phyloP scores from a whole-genome alignment of 2,888 invertebrate species.

The Drosophila crucigera region DNA sequence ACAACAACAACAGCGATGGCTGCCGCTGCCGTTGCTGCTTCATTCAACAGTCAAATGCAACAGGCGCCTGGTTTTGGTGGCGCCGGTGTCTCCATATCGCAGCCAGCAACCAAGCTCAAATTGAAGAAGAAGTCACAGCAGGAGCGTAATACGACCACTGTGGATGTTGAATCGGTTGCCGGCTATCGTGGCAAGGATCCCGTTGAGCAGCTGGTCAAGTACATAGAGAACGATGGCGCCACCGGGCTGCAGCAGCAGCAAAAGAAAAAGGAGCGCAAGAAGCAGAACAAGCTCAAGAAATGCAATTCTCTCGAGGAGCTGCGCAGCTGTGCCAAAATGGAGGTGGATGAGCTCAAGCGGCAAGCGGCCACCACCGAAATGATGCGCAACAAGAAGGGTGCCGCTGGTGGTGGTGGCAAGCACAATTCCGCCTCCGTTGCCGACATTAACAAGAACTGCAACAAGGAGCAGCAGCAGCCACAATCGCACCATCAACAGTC shows the following conservation, averaged over 20 bases:
- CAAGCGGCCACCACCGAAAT: slow-evolving; percentile 82
- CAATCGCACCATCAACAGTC: slow-evolving; percentile 26
- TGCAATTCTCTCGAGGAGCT: slow-evolving; percentile 93
- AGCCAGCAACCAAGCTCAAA: slow-evolving; percentile 66
- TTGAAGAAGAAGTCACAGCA: slow-evolving; percentile 86
- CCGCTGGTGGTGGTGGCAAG: slow-evolving; percentile 47
- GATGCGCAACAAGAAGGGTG: slow-evolving; percentile 74
- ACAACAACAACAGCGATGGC: slow-evolving; percentile 66
- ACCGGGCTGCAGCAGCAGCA: slow-evolving; percentile 55
- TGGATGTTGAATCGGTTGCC: slow-evolving; percentile 88
- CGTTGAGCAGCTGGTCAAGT: slow-evolving; percentile 91
- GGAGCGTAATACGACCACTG: slow-evolving; percentile 86
- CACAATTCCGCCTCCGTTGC: slow-evolving; percentile 77
- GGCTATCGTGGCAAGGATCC: slow-evolving; percentile 93
- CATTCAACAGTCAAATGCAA: slow-evolving; percentile 64
- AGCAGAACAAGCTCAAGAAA: slow-evolving; percentile 87
- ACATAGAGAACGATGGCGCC: slow-evolving; percentile 88
- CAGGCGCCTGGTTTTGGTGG: slow-evolving; percentile 36
- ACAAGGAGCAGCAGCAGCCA: slow-evolving; percentile 46
- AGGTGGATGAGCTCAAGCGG: slow-evolving; percentile 87
- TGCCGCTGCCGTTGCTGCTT: slow-evolving; percentile 66
- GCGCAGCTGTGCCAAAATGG: slow-evolving; percentile 89
- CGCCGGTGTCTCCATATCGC: background rate
- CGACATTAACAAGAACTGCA: slow-evolving; percentile 80
- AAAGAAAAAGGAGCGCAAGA: slow-evolving; percentile 86